A percentile compares a stretch with the other conserved stretches of the same genome.
Evolutionary conservation across 2,797 vertebrate species (phyloP).

Genomic region (Aphelocoma californica): DNA sequence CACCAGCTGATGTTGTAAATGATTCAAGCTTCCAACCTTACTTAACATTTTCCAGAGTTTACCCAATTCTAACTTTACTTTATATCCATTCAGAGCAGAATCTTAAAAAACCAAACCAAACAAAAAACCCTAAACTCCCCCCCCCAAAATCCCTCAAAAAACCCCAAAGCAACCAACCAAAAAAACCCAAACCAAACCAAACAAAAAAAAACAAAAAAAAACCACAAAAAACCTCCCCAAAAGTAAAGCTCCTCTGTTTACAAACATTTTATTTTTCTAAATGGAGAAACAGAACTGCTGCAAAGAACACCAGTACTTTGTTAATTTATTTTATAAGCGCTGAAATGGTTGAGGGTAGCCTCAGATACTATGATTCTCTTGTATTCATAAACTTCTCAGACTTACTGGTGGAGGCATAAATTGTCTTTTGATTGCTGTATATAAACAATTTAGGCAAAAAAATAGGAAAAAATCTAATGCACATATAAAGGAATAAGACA

Average conservation of each 20-base stretch:
- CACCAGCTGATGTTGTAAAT: neutral
- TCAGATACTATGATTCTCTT: neutral
- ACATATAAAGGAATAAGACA: neutral
- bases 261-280: neutral
- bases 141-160: neutral
- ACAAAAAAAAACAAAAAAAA: accelerated
- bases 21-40: neutral
- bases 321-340: neutral
- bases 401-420: neutral
- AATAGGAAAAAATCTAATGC: neutral
- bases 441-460: neutral
- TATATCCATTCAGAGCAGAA: neutral
- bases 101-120: neutral
- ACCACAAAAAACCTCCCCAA: too few relatives aligned
- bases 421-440: neutral
- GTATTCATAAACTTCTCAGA: neutral
- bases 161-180: neutral
- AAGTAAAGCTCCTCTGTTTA: neutral
- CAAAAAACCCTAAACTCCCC: too few relatives aligned
- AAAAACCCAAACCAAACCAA: neutral
- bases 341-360: neutral
- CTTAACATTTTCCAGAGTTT: neutral
- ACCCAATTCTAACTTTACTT: neutral
- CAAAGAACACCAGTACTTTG: neutral
- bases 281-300: neutral